Base-by-base conservation (phyloP, 2,797 vertebrate species). In the Capromys pilorides region DNA sequence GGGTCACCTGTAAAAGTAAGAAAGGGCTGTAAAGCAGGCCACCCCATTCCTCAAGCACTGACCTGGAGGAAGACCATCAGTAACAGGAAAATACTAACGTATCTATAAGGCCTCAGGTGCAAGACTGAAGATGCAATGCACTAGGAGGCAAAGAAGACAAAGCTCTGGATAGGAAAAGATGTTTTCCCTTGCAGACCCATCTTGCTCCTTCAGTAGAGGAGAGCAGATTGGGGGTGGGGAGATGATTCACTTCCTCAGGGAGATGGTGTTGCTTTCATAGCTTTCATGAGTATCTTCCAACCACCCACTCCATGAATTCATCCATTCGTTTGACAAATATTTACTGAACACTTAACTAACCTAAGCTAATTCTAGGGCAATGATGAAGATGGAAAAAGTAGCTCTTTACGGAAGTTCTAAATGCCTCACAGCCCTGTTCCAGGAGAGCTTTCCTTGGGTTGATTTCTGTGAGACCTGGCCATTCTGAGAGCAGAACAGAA, bases 341-440 rank as follows among this genome's bases (percentile, higher is more conserved):
- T 95, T 86, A 77, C 78, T 54, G 78, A 96, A 84, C 89, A 94
- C 95, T 94, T 88, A 84, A 84, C 51, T 86, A 39, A 85, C 73
- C 69, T 85, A 57, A 93, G 86, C 90, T 91, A 93, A 90, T 5
- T 8, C 73, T 51, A 85, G 54, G 67, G 33, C 67, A 67, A 87
- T 73, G 81, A 81, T 77, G 16, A 1, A 81, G 81, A 59, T 51
- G 61, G 61, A 75, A 88, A 90, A 94, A 62, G 49, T 51, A 91
- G 71, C 93, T 92, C 84, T 95, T 88, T 54, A 91, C 45, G 45
- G 36, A 86, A 59, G 91, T 75, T 73, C 64, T 66, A 90, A 18
- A 51, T 26, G 80, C 54, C 91, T 77, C 71, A 51, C 67, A 36
- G 51, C 59, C 49, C 41, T 57, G 4, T 33, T 64, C 85, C 49